Evolutionary conservation across 2,888 invertebrate genomes (phyloP), one percentile per base, ranked within the genome.

Genomic region (Rotaria sp.): DNA sequence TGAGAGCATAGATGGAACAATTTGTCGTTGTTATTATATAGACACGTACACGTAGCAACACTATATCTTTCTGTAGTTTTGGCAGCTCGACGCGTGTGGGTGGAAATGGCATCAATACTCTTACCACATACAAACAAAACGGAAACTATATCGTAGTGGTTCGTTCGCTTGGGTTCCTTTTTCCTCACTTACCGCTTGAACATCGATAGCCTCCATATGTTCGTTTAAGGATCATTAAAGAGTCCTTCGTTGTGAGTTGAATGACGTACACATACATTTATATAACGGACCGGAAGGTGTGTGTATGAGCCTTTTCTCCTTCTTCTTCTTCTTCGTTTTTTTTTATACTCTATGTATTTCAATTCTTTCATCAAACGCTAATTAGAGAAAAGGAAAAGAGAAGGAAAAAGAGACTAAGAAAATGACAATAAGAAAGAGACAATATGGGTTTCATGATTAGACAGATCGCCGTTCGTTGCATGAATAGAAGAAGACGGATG

Each of bases 241-340:
- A 18, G 67, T 35, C 67, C 67, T 67, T 67, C 67, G 35, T 35
- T 38, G 30, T 35, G 18, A 5, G 35, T 10, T 38, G 35, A 18
- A 35, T 38, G 67, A 35, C 67, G 67, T 67, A 67, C 21, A 67
- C 21, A 67, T 35, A 67, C 67, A 8, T 67, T 67, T 67, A 21
- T 21, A 67, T 67, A 67, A 67, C 67, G 67, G 35, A 67, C 67
- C 67, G 67, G 67, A 67, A 67, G 67, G 67, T 67, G 67, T 67
- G 67, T 35, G 30, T 67, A 67, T 67, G 67, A 67, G 35, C 21
- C 8, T 21, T 35, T 35, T 38, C 67, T 30, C 30, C 30, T 59
- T 59, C 15, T 59, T 30, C 57, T 26, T 24, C 7, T 55, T 26
- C 18, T 67, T 35, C 18, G n/a, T n/a, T 67, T 67, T 30, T 35